A percentile compares a stretch with the other conserved stretches of the same genome.
Evolutionary conservation across 2,113 vertebrate species (phyloP).

Genomic region (Vulpes vulpes): DNA sequence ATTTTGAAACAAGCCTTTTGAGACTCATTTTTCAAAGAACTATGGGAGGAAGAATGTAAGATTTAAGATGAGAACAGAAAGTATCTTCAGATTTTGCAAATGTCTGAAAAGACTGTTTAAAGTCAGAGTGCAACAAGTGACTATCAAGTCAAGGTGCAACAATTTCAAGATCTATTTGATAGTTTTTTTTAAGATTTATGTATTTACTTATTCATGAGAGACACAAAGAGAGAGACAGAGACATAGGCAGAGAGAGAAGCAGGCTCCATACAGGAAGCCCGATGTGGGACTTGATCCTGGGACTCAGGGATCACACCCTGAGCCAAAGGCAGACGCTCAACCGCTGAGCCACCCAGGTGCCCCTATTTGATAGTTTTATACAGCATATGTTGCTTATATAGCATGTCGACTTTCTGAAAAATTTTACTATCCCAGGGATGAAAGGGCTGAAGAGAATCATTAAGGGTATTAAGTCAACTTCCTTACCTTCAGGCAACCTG

Average conservation of each 20-base stretch:
- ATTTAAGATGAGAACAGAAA: background rate
- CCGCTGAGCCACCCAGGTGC: no score
- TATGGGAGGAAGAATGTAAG: background rate
- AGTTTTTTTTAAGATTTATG: background rate
- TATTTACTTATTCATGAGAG: no score
- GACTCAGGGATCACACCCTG: no score
- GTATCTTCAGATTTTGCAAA: background rate
- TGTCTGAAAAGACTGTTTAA: slow-evolving; percentile 25
- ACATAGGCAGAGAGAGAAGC: no score
- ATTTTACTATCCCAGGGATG: slow-evolving; percentile 26
- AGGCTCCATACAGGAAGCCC: no score
- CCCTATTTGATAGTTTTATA: slow-evolving; percentile 8
- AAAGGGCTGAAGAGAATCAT: background rate
- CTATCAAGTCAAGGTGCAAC: background rate
- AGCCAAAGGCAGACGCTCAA: no score
- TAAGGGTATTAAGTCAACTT: slow-evolving; percentile 13
- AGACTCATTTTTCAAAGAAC: background rate
- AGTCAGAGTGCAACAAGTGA: background rate
- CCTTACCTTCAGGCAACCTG: background rate
- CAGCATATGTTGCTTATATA: background rate
- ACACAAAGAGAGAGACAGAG: no score
- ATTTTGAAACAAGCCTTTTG: background rate
- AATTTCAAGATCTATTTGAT: slow-evolving; percentile 1
- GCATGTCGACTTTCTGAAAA: slow-evolving; percentile 29
- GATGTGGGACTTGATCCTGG: no score